Evolutionary conservation across 2,888 invertebrate species (phyloP), one percentile per base, ranked within the genome.

Genomic region (Acronicta psi): DNA sequence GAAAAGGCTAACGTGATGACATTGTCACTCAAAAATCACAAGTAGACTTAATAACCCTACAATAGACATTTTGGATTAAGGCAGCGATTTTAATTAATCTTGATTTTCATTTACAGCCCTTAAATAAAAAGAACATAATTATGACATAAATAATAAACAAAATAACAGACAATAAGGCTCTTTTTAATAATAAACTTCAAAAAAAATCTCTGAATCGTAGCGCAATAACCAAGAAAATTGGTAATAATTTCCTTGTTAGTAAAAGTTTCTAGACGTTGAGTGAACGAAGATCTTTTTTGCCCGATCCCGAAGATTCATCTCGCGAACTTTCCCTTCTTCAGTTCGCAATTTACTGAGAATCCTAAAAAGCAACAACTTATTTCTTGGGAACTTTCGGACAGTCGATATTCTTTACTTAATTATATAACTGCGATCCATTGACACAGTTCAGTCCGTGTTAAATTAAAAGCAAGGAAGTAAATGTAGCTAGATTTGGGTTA

Each of bases 171-270:
- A n/a, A 34, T 31, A 31, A 31, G 13, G n/a, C 34, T 34, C 18
- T 18, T 40, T 40, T 40, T 18, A 17, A 13, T 18, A 18, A 18
- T 36, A 11, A 46, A 20, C 46, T 20, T 20, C 11, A 17, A 11
- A 31, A 31, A 55, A 69, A 51, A 41, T 38, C 41, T 36, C 16
- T 18, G 38, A 45, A 56, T 40, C 41, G 23, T 34, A 18, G 51
- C 49, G 37, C 50, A 56, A 69, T 69, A 69, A 52, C 34, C 11
- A 56, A 69, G 65, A 45, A 67, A 71, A 62, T 63, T 65, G 65
- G 50, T 64, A 67, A 56, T 66, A 77, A 75, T 70, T 68, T 74
- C 63, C 64, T 66, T 61, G 72, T 50, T 69, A 62, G 71, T 63
- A 53, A 64, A 67, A 67, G 72, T 66, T 72, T 46, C 41, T 53